Conservation (phyloP, 1,140 invertebrate species). For the Zaprionus capensis region DNA sequence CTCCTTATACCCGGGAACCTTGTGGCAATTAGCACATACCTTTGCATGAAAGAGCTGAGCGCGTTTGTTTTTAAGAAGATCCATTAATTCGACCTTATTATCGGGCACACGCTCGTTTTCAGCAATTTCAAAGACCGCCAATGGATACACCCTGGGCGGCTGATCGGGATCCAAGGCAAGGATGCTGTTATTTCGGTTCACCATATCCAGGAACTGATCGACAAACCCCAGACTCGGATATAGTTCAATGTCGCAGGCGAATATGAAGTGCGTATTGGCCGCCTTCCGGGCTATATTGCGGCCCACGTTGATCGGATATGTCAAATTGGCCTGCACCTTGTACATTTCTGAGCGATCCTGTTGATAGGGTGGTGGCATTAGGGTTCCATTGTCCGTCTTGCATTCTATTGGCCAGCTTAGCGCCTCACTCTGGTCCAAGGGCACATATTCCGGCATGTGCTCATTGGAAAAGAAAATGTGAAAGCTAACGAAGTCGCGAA, state of each 20-base stretch:
- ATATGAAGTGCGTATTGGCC: slow-evolving; percentile 92
- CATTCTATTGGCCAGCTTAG: slow-evolving; percentile 88
- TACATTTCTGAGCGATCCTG: slow-evolving; percentile 88
- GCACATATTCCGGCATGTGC: slow-evolving; percentile 90
- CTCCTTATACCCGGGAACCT: slow-evolving; percentile 91
- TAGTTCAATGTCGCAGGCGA: slow-evolving; percentile 94
- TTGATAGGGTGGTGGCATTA: slow-evolving; percentile 86
- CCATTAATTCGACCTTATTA: slow-evolving; percentile 89
- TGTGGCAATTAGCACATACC: slow-evolving; percentile 94
- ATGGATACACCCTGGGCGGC: slow-evolving; percentile 54
- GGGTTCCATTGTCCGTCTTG: slow-evolving; percentile 42
- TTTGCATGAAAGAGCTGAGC: slow-evolving; percentile 95
- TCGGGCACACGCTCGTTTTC: slow-evolving; percentile 85
- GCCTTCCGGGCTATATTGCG: slow-evolving; percentile 92
- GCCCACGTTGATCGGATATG: slow-evolving; percentile 95
- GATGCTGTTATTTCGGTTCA: slow-evolving; percentile 88
- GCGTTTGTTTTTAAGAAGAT: slow-evolving; percentile 89
- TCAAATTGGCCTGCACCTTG: slow-evolving; percentile 89
- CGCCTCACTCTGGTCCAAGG: slow-evolving; percentile 86
- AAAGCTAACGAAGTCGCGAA: slow-evolving; percentile 91
- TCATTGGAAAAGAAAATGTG: slow-evolving; percentile 93
- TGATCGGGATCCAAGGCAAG: slow-evolving; percentile 35
- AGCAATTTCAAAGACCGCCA: slow-evolving; percentile 75
- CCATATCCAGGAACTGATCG: slow-evolving; percentile 91
- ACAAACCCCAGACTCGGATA: slow-evolving; percentile 92